These are phyloP conservation scores for Montipora capitata DNA, from an alignment of 92 coral and sea anemone species.

Conservation along the genomic window DNA sequence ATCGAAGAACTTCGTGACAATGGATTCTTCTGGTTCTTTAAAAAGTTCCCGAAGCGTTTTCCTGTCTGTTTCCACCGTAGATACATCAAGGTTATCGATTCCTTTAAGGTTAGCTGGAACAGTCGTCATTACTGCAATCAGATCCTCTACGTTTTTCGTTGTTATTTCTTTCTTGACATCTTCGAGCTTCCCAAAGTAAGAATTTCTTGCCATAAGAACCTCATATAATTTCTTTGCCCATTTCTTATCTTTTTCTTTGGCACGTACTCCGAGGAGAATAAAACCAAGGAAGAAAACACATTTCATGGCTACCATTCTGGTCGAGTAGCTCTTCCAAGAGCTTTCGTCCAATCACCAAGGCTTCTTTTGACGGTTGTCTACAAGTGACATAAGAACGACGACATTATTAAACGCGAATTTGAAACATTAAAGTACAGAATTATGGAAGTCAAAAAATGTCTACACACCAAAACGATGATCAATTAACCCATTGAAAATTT, in stretches of 20 bases:
- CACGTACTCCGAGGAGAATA: not conserved
- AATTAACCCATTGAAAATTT: no score
- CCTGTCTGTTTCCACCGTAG: conserved; percentile 4
- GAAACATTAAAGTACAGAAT: no score
- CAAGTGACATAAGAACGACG: no score
- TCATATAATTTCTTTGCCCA: conserved; percentile 43
- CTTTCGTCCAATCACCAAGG: no score
- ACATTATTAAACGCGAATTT: no score
- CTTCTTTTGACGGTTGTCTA: no score
- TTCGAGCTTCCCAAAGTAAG: not conserved
- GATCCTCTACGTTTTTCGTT: not conserved
- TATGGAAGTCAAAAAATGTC: no score
- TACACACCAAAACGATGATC: no score
- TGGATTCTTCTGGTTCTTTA: conserved; percentile 29
- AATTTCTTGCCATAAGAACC: conserved; percentile 50
- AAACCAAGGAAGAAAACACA: not conserved
- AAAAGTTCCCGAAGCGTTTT: not conserved
- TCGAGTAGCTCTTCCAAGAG: no score
- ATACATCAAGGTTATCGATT: conserved; percentile 32
- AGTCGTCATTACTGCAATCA: not conserved
- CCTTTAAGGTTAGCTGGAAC: conserved; percentile 33
- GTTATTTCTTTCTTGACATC: conserved; percentile 6
- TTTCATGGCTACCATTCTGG: not conserved
- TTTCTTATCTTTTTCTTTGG: conserved; percentile 1
- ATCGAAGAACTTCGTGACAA: conserved; percentile 40